Percentiles rank a stretch among this genome's conserved stretches.
phyloP scores from a whole-genome alignment of 2,888 invertebrate genomes.

The Bembecia ichneumoniformis region DNA sequence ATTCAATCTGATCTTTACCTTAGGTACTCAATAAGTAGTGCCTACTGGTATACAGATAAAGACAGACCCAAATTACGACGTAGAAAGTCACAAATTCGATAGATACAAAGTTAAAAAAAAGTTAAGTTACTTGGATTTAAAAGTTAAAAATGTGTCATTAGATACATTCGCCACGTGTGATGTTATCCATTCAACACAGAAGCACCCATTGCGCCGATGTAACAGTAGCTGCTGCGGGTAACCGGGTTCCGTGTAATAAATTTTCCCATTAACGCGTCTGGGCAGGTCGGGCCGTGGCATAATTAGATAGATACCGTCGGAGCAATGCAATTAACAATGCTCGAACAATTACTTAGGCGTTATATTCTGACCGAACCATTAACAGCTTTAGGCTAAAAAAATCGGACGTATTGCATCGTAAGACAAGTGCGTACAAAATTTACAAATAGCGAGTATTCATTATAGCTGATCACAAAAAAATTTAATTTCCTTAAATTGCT shows the following conservation, averaged over 20 bases:
- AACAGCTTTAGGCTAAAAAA: slow-evolving; percentile 47
- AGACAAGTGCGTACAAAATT: slow-evolving; percentile 8
- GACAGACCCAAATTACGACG: too few species aligned
- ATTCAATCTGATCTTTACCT: too few species aligned
- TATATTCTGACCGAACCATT: slow-evolving; percentile 36
- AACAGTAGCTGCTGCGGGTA: slow-evolving; percentile 17
- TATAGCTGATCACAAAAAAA: not conserved
- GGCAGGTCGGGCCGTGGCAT: slow-evolving; percentile 17
- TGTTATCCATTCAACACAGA: too few species aligned
- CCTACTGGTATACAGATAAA: too few species aligned
- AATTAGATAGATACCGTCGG: slow-evolving; percentile 21
- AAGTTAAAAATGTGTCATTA: too few species aligned
- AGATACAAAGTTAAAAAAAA: too few species aligned
- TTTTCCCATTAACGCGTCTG: slow-evolving; percentile 33
- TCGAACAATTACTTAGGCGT: slow-evolving; percentile 49
- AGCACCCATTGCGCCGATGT: not conserved
- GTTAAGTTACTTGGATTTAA: too few species aligned
- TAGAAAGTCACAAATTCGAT: too few species aligned
- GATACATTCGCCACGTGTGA: too few species aligned
- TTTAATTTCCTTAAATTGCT: too few species aligned
- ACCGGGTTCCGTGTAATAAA: slow-evolving; percentile 27
- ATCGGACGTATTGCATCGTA: slow-evolving; percentile 26
- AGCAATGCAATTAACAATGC: slow-evolving; percentile 47
- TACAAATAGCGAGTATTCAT: not conserved
- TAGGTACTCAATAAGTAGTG: too few species aligned